Evolutionary conservation across 2,888 invertebrate genomes (phyloP), one percentile per base, ranked within the genome.

Genomic region (Trichogramma evanescens): DNA sequence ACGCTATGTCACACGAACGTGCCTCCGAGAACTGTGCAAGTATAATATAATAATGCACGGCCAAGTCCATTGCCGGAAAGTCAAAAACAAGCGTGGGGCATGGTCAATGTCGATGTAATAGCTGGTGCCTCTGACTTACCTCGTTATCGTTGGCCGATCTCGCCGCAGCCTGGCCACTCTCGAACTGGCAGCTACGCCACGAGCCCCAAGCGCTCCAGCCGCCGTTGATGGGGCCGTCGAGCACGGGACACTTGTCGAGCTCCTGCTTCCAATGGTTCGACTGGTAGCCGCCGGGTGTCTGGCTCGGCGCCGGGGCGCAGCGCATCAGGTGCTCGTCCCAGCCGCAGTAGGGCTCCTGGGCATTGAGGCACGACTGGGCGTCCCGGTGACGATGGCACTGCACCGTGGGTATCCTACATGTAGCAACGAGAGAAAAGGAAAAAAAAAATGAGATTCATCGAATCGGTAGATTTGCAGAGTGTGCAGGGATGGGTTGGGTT

Each of bases 321-420:
- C 81, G 79, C 67, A 90, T 87, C 9, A 84, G 79, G 5, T 86
- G 81, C 66, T 89, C 88, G 78, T 95, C 88, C 95, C 95, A 96
- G 0, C 94, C 95, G 76, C 96, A 96, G 75, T 95, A 94, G 0
- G 95, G 95, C 79, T 96, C 95, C 79, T 89, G 89, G 0, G 94
- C 88, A 68, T 88, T 88, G 49, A 91, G 74, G 75, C 95, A 95
- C 6, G 88, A 86, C 6, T 83, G 79, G 55, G 84, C 82, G 6
- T 86, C 85, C 6, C 80, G 81, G 76, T 91, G 89, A 2, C 93
- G 84, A 43, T 81, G 80, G 71, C 95, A 95, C 50, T 92, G 88
- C 64, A 89, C 85, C 1, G 89, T 86, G 0, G 90, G 86, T 56
- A 95, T 83, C 44, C 89, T 87, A 46, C 49, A 43, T 59, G n/a